A percentile compares a stretch with the other conserved stretches of the same genome.
These are phyloP conservation scores for Crematogaster levior DNA, from an alignment of 2,888 invertebrate genomes.

Conservation along the genomic window DNA sequence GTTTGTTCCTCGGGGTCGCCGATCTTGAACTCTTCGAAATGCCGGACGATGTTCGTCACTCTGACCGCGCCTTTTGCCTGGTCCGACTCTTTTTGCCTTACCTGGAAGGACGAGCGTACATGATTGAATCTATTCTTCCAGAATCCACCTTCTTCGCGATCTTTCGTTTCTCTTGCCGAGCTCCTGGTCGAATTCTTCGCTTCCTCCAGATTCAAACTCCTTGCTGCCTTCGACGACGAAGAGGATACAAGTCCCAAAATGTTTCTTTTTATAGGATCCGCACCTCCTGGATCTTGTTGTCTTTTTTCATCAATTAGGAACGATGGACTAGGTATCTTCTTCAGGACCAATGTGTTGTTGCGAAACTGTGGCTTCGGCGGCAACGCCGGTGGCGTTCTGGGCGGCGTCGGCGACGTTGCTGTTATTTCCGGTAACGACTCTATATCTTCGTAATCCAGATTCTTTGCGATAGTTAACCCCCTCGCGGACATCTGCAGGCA, in stretches of 20 bases:
- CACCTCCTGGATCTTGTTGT: slow-evolving; percentile 69
- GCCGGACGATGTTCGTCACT: slow-evolving; percentile 83
- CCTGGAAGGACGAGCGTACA: slow-evolving; percentile 77
- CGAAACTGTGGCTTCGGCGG: slow-evolving; percentile 90
- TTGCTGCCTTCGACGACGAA: slow-evolving; percentile 69
- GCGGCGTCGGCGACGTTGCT: slow-evolving; percentile 67
- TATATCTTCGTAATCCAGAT: slow-evolving; percentile 84
- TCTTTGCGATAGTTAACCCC: slow-evolving; percentile 83
- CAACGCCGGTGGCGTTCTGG: slow-evolving; percentile 89
- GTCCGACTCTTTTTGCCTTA: slow-evolving; percentile 67
- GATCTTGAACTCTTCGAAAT: slow-evolving; percentile 85
- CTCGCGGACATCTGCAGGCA: slow-evolving; percentile 83
- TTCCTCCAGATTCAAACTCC: slow-evolving; percentile 69
- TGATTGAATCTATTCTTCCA: slow-evolving; percentile 79
- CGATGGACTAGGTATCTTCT: slow-evolving; percentile 85
- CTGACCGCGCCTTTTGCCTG: slow-evolving; percentile 68
- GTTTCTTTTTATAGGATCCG: slow-evolving; percentile 67
- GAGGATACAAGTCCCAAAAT: slow-evolving; percentile 66
- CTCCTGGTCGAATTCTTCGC: slow-evolving; percentile 31
- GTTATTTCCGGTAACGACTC: slow-evolving; percentile 82
- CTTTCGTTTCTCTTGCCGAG: slow-evolving; percentile 15
- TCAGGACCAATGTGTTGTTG: slow-evolving; percentile 81
- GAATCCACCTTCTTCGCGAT: slow-evolving; percentile 64
- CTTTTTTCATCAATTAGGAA: slow-evolving; percentile 83
- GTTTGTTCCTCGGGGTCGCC: slow-evolving; percentile 76